Evolutionary conservation across 2,113 vertebrate species (phyloP), one percentile per base, ranked within the genome.

Genomic region (Hemicordylus capensis): DNA sequence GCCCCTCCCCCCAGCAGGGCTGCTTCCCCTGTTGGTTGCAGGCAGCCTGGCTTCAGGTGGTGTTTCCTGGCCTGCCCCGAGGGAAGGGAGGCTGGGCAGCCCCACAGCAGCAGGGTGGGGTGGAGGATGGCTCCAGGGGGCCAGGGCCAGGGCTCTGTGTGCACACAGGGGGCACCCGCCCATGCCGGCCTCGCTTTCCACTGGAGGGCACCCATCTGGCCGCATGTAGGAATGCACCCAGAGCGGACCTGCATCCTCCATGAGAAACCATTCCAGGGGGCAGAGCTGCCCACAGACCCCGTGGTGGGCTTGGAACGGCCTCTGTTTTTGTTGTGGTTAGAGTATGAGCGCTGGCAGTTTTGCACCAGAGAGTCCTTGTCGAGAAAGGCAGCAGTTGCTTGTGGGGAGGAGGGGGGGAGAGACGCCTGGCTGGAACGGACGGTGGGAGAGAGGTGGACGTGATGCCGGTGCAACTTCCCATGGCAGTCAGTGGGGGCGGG

Each of bases 231-330:
- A 54, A 8, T 4, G 3, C 2, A 19, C 37, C 9, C 4, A 26
- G 24, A 48, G 5, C 26, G 26, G 42, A 81, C 26, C 0, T n/a
- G n/a, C n/a, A n/a, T n/a, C n/a, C n/a, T n/a, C n/a, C n/a, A n/a
- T 1, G 34, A 7, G 59, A 2, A 39, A 51, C 3, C 3, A 4
- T 10, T 12, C 19, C 6, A 1, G 22, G 69, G 1, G 12, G 24
- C 28, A 22, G 28, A 28, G 37, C 26, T 44, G n/a, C n/a, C n/a
- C n/a, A n/a, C n/a, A n/a, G n/a, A n/a, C 98, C 20, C 97, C 98
- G 14, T 98, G 97, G 0, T 56, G 34, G 64, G 84, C 76, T 87
- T 88, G 15, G 73, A 88, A 42, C 74, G 92, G 84, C 91, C 92
- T 81, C 94, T 88, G 76, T 91, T 93, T 86, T 89, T 88, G 78